Conservation (phyloP, 2,888 invertebrate species). For the Pristionchus arcanus region DNA sequence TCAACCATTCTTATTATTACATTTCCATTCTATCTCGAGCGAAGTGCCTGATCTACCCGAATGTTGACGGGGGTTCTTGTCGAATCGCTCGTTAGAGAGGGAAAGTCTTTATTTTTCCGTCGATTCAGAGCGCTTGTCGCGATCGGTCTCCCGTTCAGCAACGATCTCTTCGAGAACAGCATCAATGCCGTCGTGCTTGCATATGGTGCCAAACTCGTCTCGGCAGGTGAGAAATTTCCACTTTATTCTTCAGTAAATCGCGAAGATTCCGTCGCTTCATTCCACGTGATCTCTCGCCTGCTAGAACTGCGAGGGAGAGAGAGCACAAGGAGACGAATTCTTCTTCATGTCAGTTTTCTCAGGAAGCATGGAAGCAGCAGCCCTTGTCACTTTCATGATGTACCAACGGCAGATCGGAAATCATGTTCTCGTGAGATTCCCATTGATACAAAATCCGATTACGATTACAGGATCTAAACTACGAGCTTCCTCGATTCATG, state of each 20-base stretch:
- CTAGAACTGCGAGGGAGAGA: too few relatives aligned
- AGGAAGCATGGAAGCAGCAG: constrained; percentile 58
- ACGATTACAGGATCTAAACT: constrained; percentile 78
- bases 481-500: constrained; percentile 80
- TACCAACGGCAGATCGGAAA: constrained; percentile 80
- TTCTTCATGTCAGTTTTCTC: too few relatives aligned
- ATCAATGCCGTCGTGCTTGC: constrained; percentile 75
- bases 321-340: too few relatives aligned
- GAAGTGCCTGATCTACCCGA: background rate
- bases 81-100: too few relatives aligned
- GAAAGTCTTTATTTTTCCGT: too few relatives aligned
- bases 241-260: too few relatives aligned
- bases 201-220: constrained; percentile 80
- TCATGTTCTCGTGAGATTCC: too few relatives aligned
- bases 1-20: background rate
- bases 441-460: too few relatives aligned
- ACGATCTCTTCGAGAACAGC: constrained; percentile 66
- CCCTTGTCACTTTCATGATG: constrained; percentile 79
- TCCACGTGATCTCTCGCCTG: too few relatives aligned
- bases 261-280: too few relatives aligned
- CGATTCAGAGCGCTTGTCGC: constrained; percentile 71
- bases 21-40: constrained; percentile 18
- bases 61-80: too few relatives aligned
- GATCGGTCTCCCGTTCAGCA: constrained; percentile 77
- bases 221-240: constrained; percentile 61